These are phyloP conservation scores for Hypselothyrea guttata DNA, from an alignment of 2,888 invertebrate genomes.

Conservation along the genomic window DNA sequence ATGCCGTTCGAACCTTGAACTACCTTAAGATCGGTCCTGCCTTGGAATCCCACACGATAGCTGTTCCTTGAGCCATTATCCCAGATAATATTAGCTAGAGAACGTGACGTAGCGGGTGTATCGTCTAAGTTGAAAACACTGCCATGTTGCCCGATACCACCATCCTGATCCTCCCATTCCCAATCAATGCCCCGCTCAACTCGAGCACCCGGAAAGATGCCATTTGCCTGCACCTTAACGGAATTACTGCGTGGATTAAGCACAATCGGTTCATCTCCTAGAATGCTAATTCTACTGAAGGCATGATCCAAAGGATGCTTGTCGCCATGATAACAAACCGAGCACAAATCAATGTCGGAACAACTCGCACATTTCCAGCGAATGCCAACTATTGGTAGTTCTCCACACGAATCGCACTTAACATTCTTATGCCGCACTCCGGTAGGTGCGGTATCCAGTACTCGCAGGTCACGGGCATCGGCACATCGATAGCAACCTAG, in stretches of 20 bases:
- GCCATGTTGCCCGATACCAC: constrained; percentile 95
- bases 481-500: constrained; percentile 97
- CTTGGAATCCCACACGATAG: too few relatives aligned
- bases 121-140: constrained; percentile 99
- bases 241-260: constrained; percentile 96
- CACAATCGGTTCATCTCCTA: constrained; percentile 92
- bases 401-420: constrained; percentile 95
- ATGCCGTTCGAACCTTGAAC: constrained; percentile 98
- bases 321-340: constrained; percentile 98
- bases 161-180: too few relatives aligned
- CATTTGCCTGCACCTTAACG: constrained; percentile 96
- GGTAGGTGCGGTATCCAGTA: constrained; percentile 96
- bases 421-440: constrained; percentile 98
- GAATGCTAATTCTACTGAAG: constrained; percentile 86
- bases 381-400: constrained; percentile 86
- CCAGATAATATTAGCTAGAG: constrained; percentile 98
- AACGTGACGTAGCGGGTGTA: constrained; percentile 97
- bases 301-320: constrained; percentile 97
- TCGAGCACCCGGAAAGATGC: constrained; percentile 96
- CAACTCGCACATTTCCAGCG: constrained; percentile 99
- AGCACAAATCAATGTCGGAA: constrained; percentile 97
- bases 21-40: constrained; percentile 94
- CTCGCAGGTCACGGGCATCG: constrained; percentile 89
- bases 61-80: constrained; percentile 98
- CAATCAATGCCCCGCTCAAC: too few relatives aligned